Conservation (phyloP, 2,113 vertebrate genomes). For the Gambusia affinis region DNA sequence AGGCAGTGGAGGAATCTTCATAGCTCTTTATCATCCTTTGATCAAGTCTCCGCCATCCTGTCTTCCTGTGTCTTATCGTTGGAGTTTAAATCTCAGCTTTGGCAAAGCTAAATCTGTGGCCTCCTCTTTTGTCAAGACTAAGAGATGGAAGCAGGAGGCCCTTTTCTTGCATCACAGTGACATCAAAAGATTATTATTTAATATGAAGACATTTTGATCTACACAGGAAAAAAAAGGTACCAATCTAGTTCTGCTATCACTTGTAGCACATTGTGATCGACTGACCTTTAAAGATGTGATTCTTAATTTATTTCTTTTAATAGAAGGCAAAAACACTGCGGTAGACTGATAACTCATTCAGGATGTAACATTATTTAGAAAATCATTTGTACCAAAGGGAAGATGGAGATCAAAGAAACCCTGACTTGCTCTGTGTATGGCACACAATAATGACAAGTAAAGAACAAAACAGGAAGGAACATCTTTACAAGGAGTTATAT, state of each 20-base stretch:
- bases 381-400: slow-evolving; percentile 69
- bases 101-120: slow-evolving; percentile 17
- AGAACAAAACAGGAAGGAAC: slow-evolving; percentile 21
- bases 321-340: slow-evolving; percentile 33
- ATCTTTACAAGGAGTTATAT: slow-evolving; percentile 19
- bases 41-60: slow-evolving; percentile 47
- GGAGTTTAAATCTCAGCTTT: slow-evolving; percentile 20
- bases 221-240: neutral
- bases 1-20: slow-evolving; percentile 51
- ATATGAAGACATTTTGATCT: slow-evolving; percentile 7
- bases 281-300: slow-evolving; percentile 5
- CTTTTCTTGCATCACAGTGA: slow-evolving; percentile 9
- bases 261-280: neutral
- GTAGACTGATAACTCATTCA: slow-evolving; percentile 61
- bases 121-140: slow-evolving; percentile 30
- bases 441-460: neutral
- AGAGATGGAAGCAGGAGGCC: slow-evolving; percentile 11
- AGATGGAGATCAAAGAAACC: slow-evolving; percentile 69
- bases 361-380: slow-evolving; percentile 35
- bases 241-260: neutral
- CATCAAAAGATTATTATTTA: slow-evolving; percentile 12
- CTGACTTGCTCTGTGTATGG: slow-evolving; percentile 39
- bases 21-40: slow-evolving; percentile 67
- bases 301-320: slow-evolving; percentile 29
- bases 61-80: slow-evolving; percentile 26